Evolutionary conservation across 2,797 vertebrate species (phyloP), one percentile per base, ranked within the genome.

Genomic region (Dermochelys coriacea): DNA sequence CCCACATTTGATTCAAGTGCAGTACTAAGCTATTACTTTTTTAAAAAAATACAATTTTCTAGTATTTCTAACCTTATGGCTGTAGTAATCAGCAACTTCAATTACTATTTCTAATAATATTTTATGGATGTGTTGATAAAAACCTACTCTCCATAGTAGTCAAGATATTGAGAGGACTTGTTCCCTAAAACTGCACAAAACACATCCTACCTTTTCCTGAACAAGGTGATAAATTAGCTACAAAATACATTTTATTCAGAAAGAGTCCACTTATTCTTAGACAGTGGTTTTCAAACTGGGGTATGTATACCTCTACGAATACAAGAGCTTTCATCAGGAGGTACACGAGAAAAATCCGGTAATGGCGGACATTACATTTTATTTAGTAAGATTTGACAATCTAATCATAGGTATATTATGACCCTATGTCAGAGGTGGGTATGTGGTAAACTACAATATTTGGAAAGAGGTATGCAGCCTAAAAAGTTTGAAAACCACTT

Each of bases 81-180:
- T 52, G n/a, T 1, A 11, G 57, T 55, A 84, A 90, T 41, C 18
- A n/a, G 1, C 2, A 8, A 0, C n/a, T 55, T 59, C 75, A 19
- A 29, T 81, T 27, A 80, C 5, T 71, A 37, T 84, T 45, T 90
- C 68, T 6, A 27, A 49, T 59, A 83, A 64, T 14, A 85, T 57
- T 59, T 1, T 55, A 11, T 51, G 82, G 85, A 81, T 16, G 82
- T 64, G 75, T n/a, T 94, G 81, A 93, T n/a, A 86, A 37, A 90
- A 11, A 6, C 34, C 74, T 57, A 59, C 57, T 51, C 89, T 84
- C 52, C 3, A 9, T 92, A 8, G 49, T 2, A 5, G 6, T 19
- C 86, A 90, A 95, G 41, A 21, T 74, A 95, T 85, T 80, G 88
- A 51, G 47, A 90, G 27, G 10, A 61, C 75, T 54, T 85, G 75